Base-by-base conservation (phyloP, 1,140 invertebrate species). In the Chymomyza costata region DNA sequence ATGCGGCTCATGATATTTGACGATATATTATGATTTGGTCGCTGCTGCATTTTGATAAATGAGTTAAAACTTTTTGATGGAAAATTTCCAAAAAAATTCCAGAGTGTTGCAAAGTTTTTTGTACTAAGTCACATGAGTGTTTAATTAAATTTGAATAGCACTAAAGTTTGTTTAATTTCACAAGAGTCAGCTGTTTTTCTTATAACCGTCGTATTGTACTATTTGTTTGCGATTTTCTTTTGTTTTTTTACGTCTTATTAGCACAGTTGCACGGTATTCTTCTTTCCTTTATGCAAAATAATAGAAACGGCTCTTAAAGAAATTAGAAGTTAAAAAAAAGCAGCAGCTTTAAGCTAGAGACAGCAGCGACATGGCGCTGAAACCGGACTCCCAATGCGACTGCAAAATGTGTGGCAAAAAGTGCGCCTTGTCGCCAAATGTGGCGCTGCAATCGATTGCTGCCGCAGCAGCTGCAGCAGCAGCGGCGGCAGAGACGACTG, bases 1-100 rank as follows among this genome's bases (percentile, higher is more conserved):
- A 83, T 83, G 63, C 80, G 80, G 46, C 50, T 83, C 80, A 83
- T 81, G 57, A 83, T 83, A 59, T 45, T 70, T 5, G 61, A 55
- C 17, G 80, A 74, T 19, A 83, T 83, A 35, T 76, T 80, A 50
- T 78, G 35, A 34, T 50, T 35, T 30, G 80, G 65, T 15, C 80
- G 80, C 54, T 80, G 76, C 80, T 16, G 35, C 28, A 18, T 28
- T 11, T 34, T n/a, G n/a, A 48, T 28, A 48, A 6, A 16, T 14
- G 19, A n/a, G n/a, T n/a, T n/a, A n/a, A n/a, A n/a, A n/a, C n/a
- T n/a, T n/a, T n/a, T n/a, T n/a, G n/a, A n/a, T n/a, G n/a, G n/a
- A n/a, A n/a, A n/a, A n/a, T n/a, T n/a, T n/a, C n/a, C n/a, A n/a
- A n/a, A n/a, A n/a, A n/a, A n/a, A n/a, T n/a, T n/a, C n/a, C n/a